Evolutionary conservation across 1,140 invertebrate species (phyloP).

Genomic region (Drosophila sulfurigaster): DNA sequence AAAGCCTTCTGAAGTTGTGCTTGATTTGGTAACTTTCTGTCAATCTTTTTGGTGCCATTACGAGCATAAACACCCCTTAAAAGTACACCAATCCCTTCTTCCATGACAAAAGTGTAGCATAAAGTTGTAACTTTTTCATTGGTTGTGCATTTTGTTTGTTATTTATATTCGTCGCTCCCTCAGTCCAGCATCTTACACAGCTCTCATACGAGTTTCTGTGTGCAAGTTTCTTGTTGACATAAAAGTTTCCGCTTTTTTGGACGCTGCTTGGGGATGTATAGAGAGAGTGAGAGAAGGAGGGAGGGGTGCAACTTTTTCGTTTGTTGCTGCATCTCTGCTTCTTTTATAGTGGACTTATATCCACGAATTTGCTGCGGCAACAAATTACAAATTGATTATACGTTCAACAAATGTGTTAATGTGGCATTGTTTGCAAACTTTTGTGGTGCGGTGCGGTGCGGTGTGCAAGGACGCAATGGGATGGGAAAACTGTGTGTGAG

Average conservation of each 20-base stretch:
- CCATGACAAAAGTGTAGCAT: conserved; percentile 39
- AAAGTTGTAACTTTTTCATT: conserved; percentile 65
- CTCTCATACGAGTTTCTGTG: conserved; percentile 27
- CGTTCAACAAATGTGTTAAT: conserved; percentile 84
- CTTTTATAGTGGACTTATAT: conserved; percentile 65
- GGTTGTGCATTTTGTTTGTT: conserved; percentile 55
- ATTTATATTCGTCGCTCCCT: neutral
- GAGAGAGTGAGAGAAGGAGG: neutral
- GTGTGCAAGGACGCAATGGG: conserved; percentile 4
- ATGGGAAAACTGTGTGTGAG: conserved; percentile 34
- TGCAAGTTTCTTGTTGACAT: conserved; percentile 71
- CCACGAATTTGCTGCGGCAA: conserved; percentile 81
- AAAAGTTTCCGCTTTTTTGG: conserved; percentile 64
- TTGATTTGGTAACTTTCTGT: conserved; percentile 44
- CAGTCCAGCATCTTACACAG: neutral
- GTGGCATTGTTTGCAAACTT: conserved; percentile 81
- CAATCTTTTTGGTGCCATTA: conserved; percentile 34
- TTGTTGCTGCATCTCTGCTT: conserved; percentile 29
- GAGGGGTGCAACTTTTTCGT: conserved; percentile 26
- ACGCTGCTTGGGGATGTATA: neutral
- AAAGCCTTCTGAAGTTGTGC: conserved; percentile 13
- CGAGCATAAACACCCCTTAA: conserved; percentile 26
- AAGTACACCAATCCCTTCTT: neutral
- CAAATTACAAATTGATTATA: conserved; percentile 84
- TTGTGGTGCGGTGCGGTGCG: conserved; percentile 44